Evolutionary conservation across 2,797 vertebrate species (phyloP).

Genomic region (Nyctalus aviator): DNA sequence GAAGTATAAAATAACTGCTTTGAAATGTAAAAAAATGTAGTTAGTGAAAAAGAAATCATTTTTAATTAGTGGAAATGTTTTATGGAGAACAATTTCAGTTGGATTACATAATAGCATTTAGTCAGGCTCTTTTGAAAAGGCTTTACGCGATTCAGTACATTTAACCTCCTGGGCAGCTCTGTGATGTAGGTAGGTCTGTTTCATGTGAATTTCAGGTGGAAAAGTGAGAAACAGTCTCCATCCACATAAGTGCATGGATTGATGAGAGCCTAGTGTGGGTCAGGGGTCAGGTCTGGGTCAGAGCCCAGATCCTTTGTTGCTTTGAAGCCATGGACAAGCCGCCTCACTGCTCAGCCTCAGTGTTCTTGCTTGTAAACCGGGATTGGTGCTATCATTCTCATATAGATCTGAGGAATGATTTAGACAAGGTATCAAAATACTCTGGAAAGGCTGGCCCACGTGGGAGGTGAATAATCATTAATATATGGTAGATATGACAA

Average conservation of each 20-base stretch:
- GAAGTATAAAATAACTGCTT: not conserved
- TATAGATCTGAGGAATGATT: not conserved
- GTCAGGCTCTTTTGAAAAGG: not conserved
- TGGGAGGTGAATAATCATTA: not conserved
- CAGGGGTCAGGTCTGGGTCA: not conserved
- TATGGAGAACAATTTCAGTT: not conserved
- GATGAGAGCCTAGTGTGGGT: not conserved
- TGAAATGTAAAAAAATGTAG: not conserved
- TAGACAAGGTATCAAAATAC: not conserved
- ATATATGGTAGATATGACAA: not conserved
- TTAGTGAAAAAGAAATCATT: not conserved
- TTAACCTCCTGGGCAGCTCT: not conserved
- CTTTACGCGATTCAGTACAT: not conserved
- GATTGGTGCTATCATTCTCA: not conserved
- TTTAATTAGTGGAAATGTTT: not conserved
- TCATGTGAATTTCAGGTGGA: not conserved
- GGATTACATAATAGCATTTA: not conserved
- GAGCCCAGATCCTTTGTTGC: not conserved
- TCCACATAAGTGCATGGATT: not conserved
- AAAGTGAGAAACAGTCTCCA: not conserved
- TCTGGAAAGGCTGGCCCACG: not conserved
- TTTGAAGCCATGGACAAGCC: not conserved
- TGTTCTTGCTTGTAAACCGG: not conserved
- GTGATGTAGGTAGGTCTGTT: not conserved
- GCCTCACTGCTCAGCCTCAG: not conserved